Percentiles rank a stretch among this genome's conserved stretches.
Conservation (phyloP, 2,113 vertebrate genomes). For the Mastomys natalensis region DNA sequence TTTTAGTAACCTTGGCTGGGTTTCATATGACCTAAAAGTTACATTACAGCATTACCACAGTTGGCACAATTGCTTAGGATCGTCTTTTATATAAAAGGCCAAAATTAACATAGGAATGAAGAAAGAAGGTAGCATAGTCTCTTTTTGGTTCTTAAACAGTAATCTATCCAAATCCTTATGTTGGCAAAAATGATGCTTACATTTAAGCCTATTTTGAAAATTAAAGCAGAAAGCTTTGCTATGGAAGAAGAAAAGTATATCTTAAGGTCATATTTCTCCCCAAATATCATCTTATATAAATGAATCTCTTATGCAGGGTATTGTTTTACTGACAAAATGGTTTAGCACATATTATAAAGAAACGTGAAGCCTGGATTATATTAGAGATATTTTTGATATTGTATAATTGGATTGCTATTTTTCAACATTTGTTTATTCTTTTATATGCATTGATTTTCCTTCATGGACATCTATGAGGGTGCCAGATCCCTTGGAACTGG, state of each 20-base stretch:
- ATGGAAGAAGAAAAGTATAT: constrained; percentile 12
- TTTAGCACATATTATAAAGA: not conserved
- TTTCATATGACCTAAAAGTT: constrained; percentile 56
- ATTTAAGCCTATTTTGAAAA: constrained; percentile 42
- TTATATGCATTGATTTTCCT: no score
- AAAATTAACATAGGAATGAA: constrained; percentile 72
- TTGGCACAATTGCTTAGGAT: constrained; percentile 53
- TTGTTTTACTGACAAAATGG: not conserved
- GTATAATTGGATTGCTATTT: not conserved
- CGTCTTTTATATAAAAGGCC: constrained; percentile 56
- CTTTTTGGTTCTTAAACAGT: not conserved
- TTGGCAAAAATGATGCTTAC: constrained; percentile 44
- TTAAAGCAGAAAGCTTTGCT: constrained; percentile 54
- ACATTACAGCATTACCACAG: constrained; percentile 46
- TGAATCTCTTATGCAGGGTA: not conserved
- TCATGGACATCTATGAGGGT: no score
- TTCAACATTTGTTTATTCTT: not conserved
- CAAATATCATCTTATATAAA: constrained; percentile 26
- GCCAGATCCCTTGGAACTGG: no score
- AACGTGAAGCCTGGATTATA: not conserved
- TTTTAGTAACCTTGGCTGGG: constrained; percentile 52
- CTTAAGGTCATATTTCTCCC: not conserved
- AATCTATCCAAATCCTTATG: constrained; percentile 54
- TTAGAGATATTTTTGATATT: not conserved
- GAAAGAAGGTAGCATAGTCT: constrained; percentile 30